A percentile compares a stretch with the other conserved stretches of the same genome.
phyloP scores from a whole-genome alignment of 2,113 vertebrate genomes.

The Brachypodius melanocephalos region DNA sequence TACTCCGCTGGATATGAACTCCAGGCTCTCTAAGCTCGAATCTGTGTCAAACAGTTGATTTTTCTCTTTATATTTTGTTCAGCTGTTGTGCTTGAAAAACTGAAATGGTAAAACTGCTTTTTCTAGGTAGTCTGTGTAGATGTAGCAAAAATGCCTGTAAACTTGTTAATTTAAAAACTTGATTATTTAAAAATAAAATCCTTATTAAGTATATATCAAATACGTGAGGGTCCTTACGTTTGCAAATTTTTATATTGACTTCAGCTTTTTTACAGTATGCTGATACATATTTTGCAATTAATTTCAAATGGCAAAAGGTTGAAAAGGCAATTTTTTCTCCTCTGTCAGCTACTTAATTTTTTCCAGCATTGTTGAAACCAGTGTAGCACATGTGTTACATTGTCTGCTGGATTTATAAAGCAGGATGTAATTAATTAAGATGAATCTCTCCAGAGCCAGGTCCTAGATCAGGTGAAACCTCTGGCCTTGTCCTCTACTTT shows the following conservation, averaged over 20 bases:
- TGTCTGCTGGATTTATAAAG: conserved; percentile 3
- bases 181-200: background rate
- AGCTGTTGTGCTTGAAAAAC: background rate
- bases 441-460: background rate
- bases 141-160: background rate
- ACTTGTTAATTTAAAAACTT: background rate
- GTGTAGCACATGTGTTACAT: background rate
- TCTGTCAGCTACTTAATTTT: conserved; percentile 10
- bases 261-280: conserved; percentile 15
- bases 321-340: background rate
- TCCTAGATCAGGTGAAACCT: background rate
- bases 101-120: background rate
- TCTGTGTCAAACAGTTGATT: background rate
- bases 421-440: background rate
- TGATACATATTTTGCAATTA: background rate
- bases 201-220: background rate
- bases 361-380: background rate
- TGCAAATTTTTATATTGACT: conserved; percentile 11
- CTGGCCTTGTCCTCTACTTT: background rate
- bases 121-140: background rate
- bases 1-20: background rate
- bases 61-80: background rate
- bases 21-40: background rate
- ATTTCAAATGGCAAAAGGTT: background rate
- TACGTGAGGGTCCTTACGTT: background rate